Evolutionary conservation across 1,140 invertebrate genomes (phyloP), one percentile per base, ranked within the genome.

Genomic region (Armadillidium nasatum): DNA sequence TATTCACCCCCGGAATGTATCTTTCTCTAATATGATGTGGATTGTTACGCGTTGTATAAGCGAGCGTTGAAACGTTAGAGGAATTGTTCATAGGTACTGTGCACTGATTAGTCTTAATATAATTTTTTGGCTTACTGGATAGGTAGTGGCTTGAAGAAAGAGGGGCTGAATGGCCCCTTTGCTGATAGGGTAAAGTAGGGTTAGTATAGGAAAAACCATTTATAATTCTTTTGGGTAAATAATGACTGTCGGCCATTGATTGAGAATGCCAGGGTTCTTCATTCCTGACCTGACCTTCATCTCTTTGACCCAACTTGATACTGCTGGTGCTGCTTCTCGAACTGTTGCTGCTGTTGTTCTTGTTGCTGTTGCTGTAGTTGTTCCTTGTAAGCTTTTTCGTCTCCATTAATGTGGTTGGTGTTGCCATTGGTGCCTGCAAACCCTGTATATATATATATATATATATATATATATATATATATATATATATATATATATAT

Each of bases 361-460:
- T 60, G 50, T 19, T 60, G 50, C 7, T 60, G 50, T 13, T 15
- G 19, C 7, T 60, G 50, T 19, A 60, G 50, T 19, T 60, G 50
- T 60, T 60, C 50, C 50, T 60, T 60, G 50, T 15, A 60, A 19
- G 50, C 50, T 19, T 60, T 60, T 19, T 60, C 50, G 50, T 60
- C 50, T 60, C 50, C 50, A 19, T 60, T 60, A 60, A 60, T 60
- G 7, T 60, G 50, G 50, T 13, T 60, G 11, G 50, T 13, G 50
- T 60, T 60, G 11, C 50, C 50, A 60, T 60, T 60, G 11, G 50
- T 60, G 11, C 50, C 50, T 7, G 50, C 11, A 60, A 60, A 60
- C 11, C 50, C 50, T 60, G 33, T 6, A 33, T 33, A 33, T 33
- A 33, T 33, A 33, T 33, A 33, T 33, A 33, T 33, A 33, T 33